These are phyloP conservation scores for Nothocercus julius DNA, from an alignment of 2,113 vertebrate genomes.

Conservation along the genomic window DNA sequence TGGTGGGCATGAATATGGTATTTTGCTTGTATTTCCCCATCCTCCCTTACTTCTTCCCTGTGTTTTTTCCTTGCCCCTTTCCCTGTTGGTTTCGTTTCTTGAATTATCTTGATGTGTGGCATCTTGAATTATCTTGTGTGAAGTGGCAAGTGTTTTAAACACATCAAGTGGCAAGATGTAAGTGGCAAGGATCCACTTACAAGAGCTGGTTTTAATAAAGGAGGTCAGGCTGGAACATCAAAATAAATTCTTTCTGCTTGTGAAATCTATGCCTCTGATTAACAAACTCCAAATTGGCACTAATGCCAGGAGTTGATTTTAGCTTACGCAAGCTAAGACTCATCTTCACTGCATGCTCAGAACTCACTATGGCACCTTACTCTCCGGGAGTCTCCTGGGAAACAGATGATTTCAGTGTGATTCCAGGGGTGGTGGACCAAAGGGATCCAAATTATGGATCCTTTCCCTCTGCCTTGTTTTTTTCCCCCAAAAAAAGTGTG, in stretches of 20 bases:
- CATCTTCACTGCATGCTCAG: neutral
- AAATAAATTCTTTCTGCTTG: neutral
- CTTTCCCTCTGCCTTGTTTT: neutral
- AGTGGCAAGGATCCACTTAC: neutral
- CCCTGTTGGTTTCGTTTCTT: neutral
- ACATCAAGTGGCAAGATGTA: too few species aligned
- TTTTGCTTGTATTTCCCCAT: neutral
- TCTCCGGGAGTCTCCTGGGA: neutral
- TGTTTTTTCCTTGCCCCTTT: neutral
- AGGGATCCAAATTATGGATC: neutral
- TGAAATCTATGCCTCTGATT: conserved; percentile 17
- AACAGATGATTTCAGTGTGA: neutral
- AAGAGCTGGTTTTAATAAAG: neutral
- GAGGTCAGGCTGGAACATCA: neutral
- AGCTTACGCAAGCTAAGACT: neutral
- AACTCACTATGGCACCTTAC: neutral
- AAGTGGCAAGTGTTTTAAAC: too few species aligned
- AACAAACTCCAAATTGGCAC: neutral
- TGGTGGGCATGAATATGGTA: neutral
- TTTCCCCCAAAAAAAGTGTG: neutral
- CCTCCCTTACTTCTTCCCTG: neutral
- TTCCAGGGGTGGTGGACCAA: neutral
- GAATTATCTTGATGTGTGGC: neutral
- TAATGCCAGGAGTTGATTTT: conserved; percentile 9
- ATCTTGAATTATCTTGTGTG: too few species aligned